Conservation (phyloP, 2,888 invertebrate species). For the Adelognathus sp. region DNA sequence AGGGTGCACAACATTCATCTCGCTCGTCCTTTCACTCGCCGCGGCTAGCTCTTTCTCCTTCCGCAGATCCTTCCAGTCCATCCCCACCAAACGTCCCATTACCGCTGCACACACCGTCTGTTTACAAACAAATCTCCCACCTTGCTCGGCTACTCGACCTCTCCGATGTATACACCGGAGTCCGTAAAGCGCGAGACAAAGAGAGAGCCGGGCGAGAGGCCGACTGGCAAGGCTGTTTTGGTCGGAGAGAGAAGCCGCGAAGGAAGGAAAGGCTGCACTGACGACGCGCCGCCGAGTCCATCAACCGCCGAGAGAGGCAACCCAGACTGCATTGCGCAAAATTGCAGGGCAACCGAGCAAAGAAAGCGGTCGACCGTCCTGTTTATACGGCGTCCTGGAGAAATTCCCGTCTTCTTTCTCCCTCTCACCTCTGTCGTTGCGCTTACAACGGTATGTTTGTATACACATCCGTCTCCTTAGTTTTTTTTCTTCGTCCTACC, state of each 20-base stretch:
- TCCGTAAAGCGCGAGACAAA: conserved; percentile 20
- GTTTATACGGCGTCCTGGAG: conserved; percentile 51
- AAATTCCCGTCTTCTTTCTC: conserved; percentile 55
- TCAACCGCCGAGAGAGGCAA: conserved; percentile 17
- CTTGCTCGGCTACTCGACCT: conserved; percentile 59
- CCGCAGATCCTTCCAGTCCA: conserved; percentile 37
- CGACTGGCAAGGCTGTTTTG: not conserved
- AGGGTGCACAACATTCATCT: conserved; percentile 46
- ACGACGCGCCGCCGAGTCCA: conserved; percentile 49
- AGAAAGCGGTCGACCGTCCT: conserved; percentile 64
- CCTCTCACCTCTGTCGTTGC: conserved; percentile 19
- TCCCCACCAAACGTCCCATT: conserved; percentile 47
- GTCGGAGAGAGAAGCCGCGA: conserved; percentile 45
- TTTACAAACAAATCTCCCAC: conserved; percentile 79
- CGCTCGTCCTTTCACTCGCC: conserved; percentile 7
- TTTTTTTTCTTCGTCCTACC: conserved; percentile 21
- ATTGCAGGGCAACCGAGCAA: conserved; percentile 67
- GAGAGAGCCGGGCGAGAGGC: not conserved
- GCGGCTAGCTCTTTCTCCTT: conserved; percentile 12
- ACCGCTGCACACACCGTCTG: conserved; percentile 63
- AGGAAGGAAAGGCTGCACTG: not conserved
- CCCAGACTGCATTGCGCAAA: conserved; percentile 75
- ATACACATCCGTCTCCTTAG: conserved; percentile 14
- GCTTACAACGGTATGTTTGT: conserved; percentile 15
- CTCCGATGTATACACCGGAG: conserved; percentile 47